Evolutionary conservation across 2,888 invertebrate species (phyloP).

Genomic region (Cactoblastis cactorum): DNA sequence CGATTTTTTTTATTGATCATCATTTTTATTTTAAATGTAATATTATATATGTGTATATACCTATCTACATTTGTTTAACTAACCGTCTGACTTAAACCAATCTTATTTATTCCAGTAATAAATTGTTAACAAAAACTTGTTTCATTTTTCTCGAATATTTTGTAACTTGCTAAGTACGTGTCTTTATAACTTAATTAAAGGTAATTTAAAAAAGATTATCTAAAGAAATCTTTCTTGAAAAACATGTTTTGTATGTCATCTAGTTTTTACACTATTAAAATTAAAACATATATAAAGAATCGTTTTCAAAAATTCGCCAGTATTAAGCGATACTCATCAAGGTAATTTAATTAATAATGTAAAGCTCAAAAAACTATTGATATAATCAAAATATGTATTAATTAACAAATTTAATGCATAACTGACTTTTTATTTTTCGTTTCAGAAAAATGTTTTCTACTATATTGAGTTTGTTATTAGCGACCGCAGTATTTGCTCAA

Average conservation of each 20-base stretch:
- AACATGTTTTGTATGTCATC: background rate
- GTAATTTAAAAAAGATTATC: background rate
- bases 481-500: conserved; percentile 24
- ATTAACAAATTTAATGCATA: too few relatives aligned
- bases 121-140: too few relatives aligned
- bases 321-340: conserved; percentile 15
- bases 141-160: background rate
- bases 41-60: too few relatives aligned
- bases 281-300: conserved; percentile 10
- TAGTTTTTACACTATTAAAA: background rate
- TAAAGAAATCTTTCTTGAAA: background rate
- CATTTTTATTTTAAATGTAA: too few relatives aligned
- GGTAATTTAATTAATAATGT: conserved; percentile 9
- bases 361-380: background rate
- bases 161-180: background rate
- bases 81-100: too few relatives aligned
- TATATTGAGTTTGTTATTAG: conserved; percentile 26
- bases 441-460: conserved; percentile 34
- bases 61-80: too few relatives aligned
- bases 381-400: too few relatives aligned
- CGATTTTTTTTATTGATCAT: too few relatives aligned
- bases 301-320: background rate
- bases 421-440: conserved; percentile 7
- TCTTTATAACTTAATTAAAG: background rate
- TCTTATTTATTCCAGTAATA: too few relatives aligned